Base-by-base conservation (phyloP, 2,888 invertebrate species). In the Dendrolimus pini region DNA sequence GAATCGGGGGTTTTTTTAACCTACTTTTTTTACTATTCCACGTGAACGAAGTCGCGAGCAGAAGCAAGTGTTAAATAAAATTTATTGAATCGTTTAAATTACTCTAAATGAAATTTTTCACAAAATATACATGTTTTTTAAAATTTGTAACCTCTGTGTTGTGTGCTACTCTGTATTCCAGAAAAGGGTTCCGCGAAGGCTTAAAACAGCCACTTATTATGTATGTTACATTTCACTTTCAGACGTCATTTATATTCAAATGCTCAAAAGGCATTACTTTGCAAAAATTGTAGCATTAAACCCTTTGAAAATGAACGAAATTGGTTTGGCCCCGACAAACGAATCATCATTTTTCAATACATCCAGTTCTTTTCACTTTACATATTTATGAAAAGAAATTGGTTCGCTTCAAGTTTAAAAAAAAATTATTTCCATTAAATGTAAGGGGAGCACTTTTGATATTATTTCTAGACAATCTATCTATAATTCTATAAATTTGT, bases 201-300 rank as follows among this genome's bases (percentile, higher is more conserved):
- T 89, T 89, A 90, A 89, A 90, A 89, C 89, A 89, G 89, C 89
- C 90, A 89, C 89, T 90, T 89, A 90, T 90, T 90, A 90, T 90
- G 89, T 89, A 89, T 90, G 90, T 89, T 89, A 90, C 90, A 89
- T 89, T 90, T 90, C 90, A 90, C 89, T 90, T 89, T 89, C 89
- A 89, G 87, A 89, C 89, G 86, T 89, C 88, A 89, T 90, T 89
- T 90, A 90, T 90, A 90, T 90, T 90, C 89, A 90, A 90, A 90
- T 90, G 88, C 80, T 89, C 85, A 80, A 89, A 88, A 88, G 87
- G 89, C 86, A 88, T 89, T 89, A 88, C 89, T 80, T 81, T 74
- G 88, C 89, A 89, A 90, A 90, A 89, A 90, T 88, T 87, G 80
- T 82, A 79, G 76, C 81, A 86, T 81, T 85, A 83, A 83, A 83